Conservation (phyloP, 2,888 invertebrate species). For the Diploptera punctata region DNA sequence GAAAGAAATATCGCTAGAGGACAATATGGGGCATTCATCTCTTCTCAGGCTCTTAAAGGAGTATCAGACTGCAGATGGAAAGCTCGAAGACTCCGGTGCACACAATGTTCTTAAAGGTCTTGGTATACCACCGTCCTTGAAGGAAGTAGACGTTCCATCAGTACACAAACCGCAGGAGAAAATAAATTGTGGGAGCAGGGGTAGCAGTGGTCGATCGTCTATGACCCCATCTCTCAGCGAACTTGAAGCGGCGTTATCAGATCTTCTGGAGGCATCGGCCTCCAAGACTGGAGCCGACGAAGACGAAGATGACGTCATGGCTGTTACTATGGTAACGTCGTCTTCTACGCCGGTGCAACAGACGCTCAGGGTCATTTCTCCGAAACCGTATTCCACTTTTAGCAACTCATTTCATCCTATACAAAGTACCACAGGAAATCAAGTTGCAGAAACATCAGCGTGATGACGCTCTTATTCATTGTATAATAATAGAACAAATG, state of each 20-base stretch:
- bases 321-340: not conserved
- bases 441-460: slow-evolving; percentile 1
- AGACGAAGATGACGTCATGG: slow-evolving; percentile 24
- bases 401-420: slow-evolving; percentile 1
- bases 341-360: not conserved
- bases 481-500: too few relatives aligned
- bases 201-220: slow-evolving; percentile 45
- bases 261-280: slow-evolving; percentile 50
- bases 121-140: slow-evolving; percentile 29
- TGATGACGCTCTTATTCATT: not conserved
- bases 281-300: slow-evolving; percentile 23
- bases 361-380: not conserved
- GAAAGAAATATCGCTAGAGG: not conserved
- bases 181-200: not conserved
- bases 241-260: slow-evolving; percentile 53
- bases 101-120: slow-evolving; percentile 28
- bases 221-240: slow-evolving; percentile 54
- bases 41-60: slow-evolving; percentile 35
- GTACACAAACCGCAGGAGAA: not conserved
- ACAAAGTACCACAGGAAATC: not conserved
- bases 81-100: slow-evolving; percentile 15
- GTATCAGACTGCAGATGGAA: slow-evolving; percentile 3
- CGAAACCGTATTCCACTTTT: not conserved
- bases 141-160: not conserved
- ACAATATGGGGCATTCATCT: not conserved